phyloP scores from a whole-genome alignment of 1,140 invertebrate genomes.

The Drosophila nasuta region DNA sequence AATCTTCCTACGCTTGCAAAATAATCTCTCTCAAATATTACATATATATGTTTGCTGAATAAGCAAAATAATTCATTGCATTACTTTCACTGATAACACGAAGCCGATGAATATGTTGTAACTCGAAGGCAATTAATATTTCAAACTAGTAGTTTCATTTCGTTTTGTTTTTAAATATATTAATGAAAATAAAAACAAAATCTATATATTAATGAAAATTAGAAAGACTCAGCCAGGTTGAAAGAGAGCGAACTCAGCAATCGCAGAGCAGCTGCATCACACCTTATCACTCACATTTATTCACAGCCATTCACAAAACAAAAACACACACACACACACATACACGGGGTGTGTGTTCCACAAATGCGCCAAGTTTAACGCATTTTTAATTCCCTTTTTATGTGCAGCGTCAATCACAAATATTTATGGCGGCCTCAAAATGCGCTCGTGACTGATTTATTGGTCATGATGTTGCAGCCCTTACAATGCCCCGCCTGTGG shows the following conservation, averaged over 20 bases:
- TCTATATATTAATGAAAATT: too few relatives aligned
- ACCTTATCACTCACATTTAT: constrained; percentile 17
- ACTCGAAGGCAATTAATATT: too few relatives aligned
- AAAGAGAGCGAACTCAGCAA: background rate
- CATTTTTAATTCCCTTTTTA: constrained; percentile 58
- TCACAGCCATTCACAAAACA: too few relatives aligned
- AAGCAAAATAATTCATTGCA: too few relatives aligned
- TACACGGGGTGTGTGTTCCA: constrained; percentile 10
- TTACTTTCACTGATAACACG: too few relatives aligned
- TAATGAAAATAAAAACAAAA: too few relatives aligned
- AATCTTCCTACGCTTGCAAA: too few relatives aligned
- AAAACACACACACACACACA: background rate
- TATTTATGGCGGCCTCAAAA: constrained; percentile 47
- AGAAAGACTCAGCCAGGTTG: background rate
- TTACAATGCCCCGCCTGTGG: constrained; percentile 19
- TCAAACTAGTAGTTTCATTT: too few relatives aligned
- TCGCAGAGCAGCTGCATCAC: constrained; percentile 24
- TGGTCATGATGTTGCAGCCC: constrained; percentile 21
- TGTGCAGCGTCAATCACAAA: constrained; percentile 51
- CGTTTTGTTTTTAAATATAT: too few relatives aligned
- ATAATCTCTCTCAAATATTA: too few relatives aligned
- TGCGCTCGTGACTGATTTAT: constrained; percentile 48
- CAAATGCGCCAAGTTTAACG: constrained; percentile 41
- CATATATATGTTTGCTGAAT: too few relatives aligned
- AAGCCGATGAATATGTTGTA: too few relatives aligned